Evolutionary conservation across 2,888 invertebrate species (phyloP).

Genomic region (Camponotus fellah): DNA sequence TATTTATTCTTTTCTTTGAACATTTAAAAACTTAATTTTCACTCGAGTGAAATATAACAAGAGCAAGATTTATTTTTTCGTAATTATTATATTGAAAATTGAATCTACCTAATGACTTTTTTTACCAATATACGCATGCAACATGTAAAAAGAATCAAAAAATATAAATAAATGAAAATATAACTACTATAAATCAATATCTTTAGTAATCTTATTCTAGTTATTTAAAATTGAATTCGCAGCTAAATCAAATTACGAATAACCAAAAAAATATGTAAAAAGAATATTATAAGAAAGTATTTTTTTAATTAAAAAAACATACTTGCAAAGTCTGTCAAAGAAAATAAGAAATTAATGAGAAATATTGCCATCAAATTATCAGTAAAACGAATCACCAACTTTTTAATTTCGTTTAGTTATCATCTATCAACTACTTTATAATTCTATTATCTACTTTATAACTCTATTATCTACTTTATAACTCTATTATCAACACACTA

Average conservation of each 20-base stretch:
- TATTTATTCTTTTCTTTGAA: neutral
- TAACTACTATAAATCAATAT: neutral
- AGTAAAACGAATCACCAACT: neutral
- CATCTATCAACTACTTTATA: constrained; percentile 1
- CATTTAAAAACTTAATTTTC: neutral
- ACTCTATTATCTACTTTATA: neutral
- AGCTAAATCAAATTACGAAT: neutral
- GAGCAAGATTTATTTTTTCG: neutral
- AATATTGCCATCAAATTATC: neutral
- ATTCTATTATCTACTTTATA: neutral
- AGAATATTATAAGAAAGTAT: too few relatives aligned
- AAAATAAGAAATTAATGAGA: neutral
- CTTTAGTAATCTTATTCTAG: neutral
- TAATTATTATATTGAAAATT: neutral
- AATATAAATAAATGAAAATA: neutral
- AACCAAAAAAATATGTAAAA: constrained; percentile 15
- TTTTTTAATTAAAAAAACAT: neutral
- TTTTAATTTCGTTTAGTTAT: constrained; percentile 22
- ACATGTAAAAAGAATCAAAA: neutral
- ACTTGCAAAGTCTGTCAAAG: neutral
- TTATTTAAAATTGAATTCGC: neutral
- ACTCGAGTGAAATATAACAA: neutral
- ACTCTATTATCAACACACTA: neutral
- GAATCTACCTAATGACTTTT: neutral
- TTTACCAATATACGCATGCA: neutral